phyloP scores from a whole-genome alignment of 2,113 vertebrate genomes.

The Hiodon alosoides region DNA sequence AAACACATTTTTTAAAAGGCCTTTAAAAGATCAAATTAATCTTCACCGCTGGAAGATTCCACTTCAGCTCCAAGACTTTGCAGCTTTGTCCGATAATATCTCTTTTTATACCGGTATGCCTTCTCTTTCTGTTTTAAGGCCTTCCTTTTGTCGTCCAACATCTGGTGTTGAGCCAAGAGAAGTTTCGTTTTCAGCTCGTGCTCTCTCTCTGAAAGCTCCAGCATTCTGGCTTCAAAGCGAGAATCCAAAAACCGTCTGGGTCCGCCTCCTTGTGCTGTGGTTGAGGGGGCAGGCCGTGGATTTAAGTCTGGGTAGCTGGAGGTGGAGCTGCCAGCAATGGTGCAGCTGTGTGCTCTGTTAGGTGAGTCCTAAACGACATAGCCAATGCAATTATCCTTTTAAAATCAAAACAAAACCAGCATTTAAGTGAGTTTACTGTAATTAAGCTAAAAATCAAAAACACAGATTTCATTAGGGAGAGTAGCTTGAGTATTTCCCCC shows the following conservation, averaged over 20 bases:
- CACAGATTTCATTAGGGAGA: too few relatives aligned
- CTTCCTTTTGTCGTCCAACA: constrained; percentile 57
- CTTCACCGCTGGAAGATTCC: constrained; percentile 48
- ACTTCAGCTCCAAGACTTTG: constrained; percentile 50
- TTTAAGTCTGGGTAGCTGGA: neutral
- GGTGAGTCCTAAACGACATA: neutral
- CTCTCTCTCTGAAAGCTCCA: constrained; percentile 61
- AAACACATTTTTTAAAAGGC: neutral
- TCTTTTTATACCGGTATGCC: constrained; percentile 60
- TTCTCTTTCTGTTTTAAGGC: constrained; percentile 57
- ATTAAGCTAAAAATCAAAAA: too few relatives aligned
- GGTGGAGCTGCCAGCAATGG: neutral
- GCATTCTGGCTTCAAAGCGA: constrained; percentile 41
- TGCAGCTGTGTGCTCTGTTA: neutral
- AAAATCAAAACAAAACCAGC: too few relatives aligned
- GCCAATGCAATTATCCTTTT: neutral
- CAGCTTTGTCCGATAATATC: constrained; percentile 62
- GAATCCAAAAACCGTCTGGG: constrained; percentile 24
- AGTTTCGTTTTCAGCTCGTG: constrained; percentile 65
- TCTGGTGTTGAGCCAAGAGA: constrained; percentile 59
- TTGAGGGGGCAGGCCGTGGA: neutral
- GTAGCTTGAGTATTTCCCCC: too few relatives aligned
- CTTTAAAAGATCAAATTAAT: constrained; percentile 9
- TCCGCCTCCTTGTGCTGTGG: constrained; percentile 27
- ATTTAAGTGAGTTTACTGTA: too few relatives aligned